phyloP scores from a whole-genome alignment of 92 coral and sea anemone species.

The Isaurus tuberculatus region DNA sequence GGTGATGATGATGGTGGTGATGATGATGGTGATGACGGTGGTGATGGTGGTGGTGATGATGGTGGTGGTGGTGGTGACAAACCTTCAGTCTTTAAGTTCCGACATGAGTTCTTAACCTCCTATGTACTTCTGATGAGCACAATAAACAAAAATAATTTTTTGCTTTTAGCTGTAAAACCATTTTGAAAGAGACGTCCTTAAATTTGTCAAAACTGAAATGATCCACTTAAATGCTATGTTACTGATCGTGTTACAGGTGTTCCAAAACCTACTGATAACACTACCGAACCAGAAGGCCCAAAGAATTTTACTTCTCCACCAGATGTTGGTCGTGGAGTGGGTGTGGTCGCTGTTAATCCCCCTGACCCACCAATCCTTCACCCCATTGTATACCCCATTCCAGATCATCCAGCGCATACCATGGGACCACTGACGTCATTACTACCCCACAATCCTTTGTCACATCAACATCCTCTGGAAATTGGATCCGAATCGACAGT shows the following conservation, averaged over 20 bases:
- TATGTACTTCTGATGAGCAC: too few species aligned
- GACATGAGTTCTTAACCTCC: too few species aligned
- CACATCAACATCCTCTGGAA: slow-evolving; percentile 13
- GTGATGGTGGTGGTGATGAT: background rate
- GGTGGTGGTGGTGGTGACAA: background rate
- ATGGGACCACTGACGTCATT: slow-evolving; percentile 26
- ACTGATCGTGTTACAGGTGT: background rate
- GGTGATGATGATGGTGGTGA: background rate
- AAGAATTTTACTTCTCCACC: slow-evolving; percentile 32
- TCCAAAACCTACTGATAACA: slow-evolving; percentile 21
- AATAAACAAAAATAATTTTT: too few species aligned
- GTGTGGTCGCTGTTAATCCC: slow-evolving; percentile 23
- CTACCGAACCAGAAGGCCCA: slow-evolving; percentile 23
- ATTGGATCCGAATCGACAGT: background rate
- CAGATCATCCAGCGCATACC: background rate
- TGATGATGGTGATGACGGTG: background rate
- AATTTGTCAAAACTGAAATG: background rate
- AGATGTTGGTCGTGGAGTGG: slow-evolving; percentile 24
- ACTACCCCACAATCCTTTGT: slow-evolving; percentile 1
- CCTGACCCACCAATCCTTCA: slow-evolving; percentile 21
- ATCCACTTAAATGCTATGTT: too few species aligned
- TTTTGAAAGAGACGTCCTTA: too few species aligned
- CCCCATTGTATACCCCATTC: background rate
- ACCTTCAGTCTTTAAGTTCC: too few species aligned
- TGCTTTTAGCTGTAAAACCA: too few species aligned